Evolutionary conservation across 2,113 vertebrate species (phyloP).

Genomic region (Xenus cinereus): DNA sequence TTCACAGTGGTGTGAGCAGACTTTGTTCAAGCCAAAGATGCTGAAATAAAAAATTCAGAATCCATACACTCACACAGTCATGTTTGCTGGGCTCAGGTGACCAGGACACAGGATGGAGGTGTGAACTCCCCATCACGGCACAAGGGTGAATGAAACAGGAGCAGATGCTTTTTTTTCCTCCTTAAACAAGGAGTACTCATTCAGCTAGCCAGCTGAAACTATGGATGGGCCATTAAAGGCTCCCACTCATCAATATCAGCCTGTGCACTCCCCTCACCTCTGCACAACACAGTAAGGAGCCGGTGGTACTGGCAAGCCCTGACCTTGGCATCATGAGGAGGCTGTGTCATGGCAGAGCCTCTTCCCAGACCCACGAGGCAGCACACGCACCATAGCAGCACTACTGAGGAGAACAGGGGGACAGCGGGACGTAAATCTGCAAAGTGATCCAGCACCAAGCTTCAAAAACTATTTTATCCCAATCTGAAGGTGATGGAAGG

Average conservation of each 20-base stretch:
- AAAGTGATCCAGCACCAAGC: neutral
- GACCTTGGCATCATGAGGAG: neutral
- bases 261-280: neutral
- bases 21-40: neutral
- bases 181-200: neutral
- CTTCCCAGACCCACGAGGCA: neutral
- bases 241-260: neutral
- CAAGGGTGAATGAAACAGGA: neutral
- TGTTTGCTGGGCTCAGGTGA: neutral
- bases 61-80: fast-evolving
- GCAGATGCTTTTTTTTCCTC: neutral
- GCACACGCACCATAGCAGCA: neutral
- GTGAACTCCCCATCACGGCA: neutral
- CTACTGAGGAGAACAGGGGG: neutral
- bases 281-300: neutral
- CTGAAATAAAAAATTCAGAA: neutral
- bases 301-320: neutral
- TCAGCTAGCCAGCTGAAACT: neutral
- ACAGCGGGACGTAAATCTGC: neutral
- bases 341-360: neutral
- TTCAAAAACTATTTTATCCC: neutral
- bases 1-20: neutral
- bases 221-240: neutral
- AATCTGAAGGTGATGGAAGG: neutral
- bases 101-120: neutral